These are phyloP conservation scores for Phragmatobia fuliginosa DNA, from an alignment of 2,888 invertebrate genomes.

Conservation along the genomic window DNA sequence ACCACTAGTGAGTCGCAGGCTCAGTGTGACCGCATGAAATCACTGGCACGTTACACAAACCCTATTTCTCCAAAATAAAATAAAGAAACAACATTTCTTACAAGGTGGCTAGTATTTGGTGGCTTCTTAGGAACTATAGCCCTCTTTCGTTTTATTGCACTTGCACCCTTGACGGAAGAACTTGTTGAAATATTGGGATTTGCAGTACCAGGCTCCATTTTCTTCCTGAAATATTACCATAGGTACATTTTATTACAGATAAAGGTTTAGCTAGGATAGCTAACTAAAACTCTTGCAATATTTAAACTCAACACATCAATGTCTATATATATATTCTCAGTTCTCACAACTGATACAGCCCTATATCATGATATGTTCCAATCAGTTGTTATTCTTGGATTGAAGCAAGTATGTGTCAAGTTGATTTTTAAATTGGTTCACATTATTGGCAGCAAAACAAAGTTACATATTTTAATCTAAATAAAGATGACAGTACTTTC, in stretches of 20 bases:
- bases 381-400: no score
- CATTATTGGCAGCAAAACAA: no score
- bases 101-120: slow-evolving; percentile 72
- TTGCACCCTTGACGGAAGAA: slow-evolving; percentile 68
- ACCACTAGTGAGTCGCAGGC: no score
- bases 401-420: no score
- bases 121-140: slow-evolving; percentile 79
- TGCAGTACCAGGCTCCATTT: slow-evolving; percentile 71
- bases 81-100: slow-evolving; percentile 54
- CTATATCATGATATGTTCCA: no score
- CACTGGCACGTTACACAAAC: background rate
- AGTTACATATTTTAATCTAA: background rate
- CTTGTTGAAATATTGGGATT: slow-evolving; percentile 68
- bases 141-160: slow-evolving; percentile 79
- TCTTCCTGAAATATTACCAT: slow-evolving; percentile 82
- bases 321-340: no score
- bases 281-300: background rate
- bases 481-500: background rate
- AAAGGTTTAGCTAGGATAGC: background rate
- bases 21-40: no score
- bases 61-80: background rate
- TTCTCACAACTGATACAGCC: no score
- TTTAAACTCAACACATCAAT: background rate
- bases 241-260: background rate
- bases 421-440: no score